A percentile compares a stretch with the other conserved stretches of the same genome.
Conservation (phyloP, 1,140 invertebrate genomes). For the Drosophila ficusphila region DNA sequence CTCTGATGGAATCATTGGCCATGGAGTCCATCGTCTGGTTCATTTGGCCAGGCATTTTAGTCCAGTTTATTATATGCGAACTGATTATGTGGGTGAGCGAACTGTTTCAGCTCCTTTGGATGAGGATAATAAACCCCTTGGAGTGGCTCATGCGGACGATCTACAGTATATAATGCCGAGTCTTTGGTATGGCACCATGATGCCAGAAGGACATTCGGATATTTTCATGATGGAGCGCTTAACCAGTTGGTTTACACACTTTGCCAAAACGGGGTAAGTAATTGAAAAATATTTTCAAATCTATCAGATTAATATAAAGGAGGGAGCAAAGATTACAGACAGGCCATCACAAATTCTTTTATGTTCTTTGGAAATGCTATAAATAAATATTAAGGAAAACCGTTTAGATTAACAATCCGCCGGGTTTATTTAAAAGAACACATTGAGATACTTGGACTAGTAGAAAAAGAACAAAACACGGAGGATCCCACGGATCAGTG, state of each 20-base stretch:
- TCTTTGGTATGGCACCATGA: slow-evolving; percentile 71
- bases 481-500: background rate
- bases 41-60: slow-evolving; percentile 84
- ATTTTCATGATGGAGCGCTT: slow-evolving; percentile 72
- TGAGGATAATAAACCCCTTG: slow-evolving; percentile 10
- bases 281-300: background rate
- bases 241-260: slow-evolving; percentile 50
- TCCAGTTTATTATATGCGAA: slow-evolving; percentile 85
- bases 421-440: slow-evolving; percentile 14
- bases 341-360: too few species aligned
- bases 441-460: slow-evolving; percentile 11
- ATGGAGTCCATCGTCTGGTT: slow-evolving; percentile 84
- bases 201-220: slow-evolving; percentile 35
- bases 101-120: slow-evolving; percentile 22
- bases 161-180: slow-evolving; percentile 87
- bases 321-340: too few species aligned
- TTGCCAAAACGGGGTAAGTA: slow-evolving; percentile 62
- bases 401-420: too few species aligned
- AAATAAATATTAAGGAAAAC: background rate
- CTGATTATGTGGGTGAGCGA: slow-evolving; percentile 72
- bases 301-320: too few species aligned
- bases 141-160: slow-evolving; percentile 87
- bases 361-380: background rate
- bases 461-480: background rate
- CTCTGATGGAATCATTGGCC: slow-evolving; percentile 85